These are phyloP conservation scores for Lagocephalus sceleratus DNA, from an alignment of 2,797 vertebrate species.

Conservation along the genomic window DNA sequence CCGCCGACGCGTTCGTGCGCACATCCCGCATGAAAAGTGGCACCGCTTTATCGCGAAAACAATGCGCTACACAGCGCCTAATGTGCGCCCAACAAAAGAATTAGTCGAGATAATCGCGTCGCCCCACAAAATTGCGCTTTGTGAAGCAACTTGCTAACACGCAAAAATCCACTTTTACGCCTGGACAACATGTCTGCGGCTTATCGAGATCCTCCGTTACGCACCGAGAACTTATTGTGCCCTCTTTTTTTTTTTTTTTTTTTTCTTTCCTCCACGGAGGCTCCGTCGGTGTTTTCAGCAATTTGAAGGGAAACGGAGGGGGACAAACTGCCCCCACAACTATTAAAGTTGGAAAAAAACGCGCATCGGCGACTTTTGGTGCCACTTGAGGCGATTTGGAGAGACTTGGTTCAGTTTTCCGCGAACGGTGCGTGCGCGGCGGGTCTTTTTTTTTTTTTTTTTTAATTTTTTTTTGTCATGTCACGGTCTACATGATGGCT, in stretches of 20 bases:
- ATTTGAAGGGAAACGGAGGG: conserved; percentile 17
- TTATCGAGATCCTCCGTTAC: conserved; percentile 42
- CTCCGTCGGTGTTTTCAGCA: conserved; percentile 28
- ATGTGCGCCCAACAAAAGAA: conserved; percentile 68
- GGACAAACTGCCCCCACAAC: conserved; percentile 23
- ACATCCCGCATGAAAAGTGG: conserved; percentile 48
- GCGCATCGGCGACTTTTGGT: conserved; percentile 49
- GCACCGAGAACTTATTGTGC: conserved; percentile 52
- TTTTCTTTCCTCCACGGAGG: conserved; percentile 1
- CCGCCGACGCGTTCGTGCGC: conserved; percentile 29
- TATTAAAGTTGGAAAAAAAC: conserved; percentile 59
- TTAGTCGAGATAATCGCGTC: conserved; percentile 64
- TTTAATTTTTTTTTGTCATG: conserved; percentile 43
- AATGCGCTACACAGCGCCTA: conserved; percentile 47
- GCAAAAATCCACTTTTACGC: conserved; percentile 58
- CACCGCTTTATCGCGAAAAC: conserved; percentile 54
- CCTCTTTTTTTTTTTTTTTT: not conserved
- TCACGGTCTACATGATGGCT: conserved; percentile 43
- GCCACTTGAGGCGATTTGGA: conserved; percentile 40
- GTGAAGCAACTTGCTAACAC: conserved; percentile 46
- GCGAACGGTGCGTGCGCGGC: not conserved
- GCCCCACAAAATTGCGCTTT: conserved; percentile 42
- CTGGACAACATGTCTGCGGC: conserved; percentile 42
- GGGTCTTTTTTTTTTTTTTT: too few species aligned
- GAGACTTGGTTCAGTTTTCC: conserved; percentile 22